Conservation (phyloP, 2,113 vertebrate genomes). For the Tringa solitaria region DNA sequence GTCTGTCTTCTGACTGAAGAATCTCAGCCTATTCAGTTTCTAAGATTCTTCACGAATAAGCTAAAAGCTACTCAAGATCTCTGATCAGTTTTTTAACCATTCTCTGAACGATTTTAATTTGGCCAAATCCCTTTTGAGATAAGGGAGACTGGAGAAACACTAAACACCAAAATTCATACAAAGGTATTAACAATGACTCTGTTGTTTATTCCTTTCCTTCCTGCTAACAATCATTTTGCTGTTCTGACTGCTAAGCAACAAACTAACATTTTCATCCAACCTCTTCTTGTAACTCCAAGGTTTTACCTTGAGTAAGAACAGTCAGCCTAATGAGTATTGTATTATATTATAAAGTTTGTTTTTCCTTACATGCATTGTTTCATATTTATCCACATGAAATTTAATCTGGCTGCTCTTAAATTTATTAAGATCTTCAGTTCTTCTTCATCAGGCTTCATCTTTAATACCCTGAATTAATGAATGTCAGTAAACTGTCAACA, state of each 20-base stretch:
- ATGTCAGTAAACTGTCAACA: not conserved
- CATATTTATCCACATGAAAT: not conserved
- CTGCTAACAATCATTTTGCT: not conserved
- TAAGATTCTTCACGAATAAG: not conserved
- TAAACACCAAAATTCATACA: not conserved
- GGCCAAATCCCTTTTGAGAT: not conserved
- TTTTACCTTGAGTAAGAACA: not conserved
- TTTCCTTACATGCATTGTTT: not conserved
- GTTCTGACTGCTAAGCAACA: not conserved
- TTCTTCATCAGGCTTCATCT: not conserved
- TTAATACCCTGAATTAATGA: not conserved
- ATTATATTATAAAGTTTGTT: not conserved
- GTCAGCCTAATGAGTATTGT: not conserved
- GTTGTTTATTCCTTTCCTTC: not conserved
- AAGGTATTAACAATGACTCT: not conserved
- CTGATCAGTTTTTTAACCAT: not conserved
- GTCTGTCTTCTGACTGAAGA: not conserved
- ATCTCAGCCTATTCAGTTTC: not conserved
- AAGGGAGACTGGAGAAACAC: not conserved
- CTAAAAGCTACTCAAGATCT: not conserved
- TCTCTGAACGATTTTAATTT: not conserved
- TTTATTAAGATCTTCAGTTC: not conserved
- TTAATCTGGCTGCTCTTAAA: not conserved
- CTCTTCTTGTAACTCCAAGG: not conserved
- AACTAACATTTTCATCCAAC: not conserved